Evolutionary conservation across 2,113 vertebrate species (phyloP).

Genomic region (Phaethornis superciliosus): DNA sequence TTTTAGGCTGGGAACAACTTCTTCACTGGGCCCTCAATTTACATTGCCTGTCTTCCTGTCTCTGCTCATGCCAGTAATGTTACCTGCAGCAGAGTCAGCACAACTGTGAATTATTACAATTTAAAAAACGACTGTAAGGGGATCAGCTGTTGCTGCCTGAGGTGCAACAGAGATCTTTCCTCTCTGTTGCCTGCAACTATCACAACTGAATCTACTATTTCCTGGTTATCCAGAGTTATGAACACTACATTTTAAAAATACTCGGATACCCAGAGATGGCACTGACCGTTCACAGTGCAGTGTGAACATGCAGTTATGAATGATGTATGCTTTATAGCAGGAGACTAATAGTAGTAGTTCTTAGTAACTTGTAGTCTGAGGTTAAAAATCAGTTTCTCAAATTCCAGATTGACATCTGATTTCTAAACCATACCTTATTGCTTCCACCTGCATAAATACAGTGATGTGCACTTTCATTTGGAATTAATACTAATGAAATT

Average conservation of each 20-base stretch:
- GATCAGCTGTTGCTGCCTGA: constrained; percentile 34
- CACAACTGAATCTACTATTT: constrained; percentile 55
- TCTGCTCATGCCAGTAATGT: not conserved
- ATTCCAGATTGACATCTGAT: not conserved
- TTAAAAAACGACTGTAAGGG: not conserved
- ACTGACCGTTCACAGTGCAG: not conserved
- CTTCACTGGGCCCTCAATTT: not conserved
- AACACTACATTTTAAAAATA: not conserved
- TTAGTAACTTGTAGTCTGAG: not conserved
- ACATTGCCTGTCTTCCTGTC: not conserved
- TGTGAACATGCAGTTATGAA: not conserved
- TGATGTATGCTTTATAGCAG: not conserved
- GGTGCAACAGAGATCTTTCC: constrained; percentile 16
- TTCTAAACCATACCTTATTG: not conserved
- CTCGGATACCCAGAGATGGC: not conserved
- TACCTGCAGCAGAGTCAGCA: constrained; percentile 6
- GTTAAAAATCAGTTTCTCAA: not conserved
- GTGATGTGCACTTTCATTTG: not conserved
- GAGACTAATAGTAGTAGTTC: not conserved
- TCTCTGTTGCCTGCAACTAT: constrained; percentile 56
- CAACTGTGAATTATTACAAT: not conserved
- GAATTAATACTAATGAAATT: not conserved
- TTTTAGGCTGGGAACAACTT: not conserved
- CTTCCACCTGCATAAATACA: not conserved
- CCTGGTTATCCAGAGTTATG: constrained; percentile 29